Conservation (phyloP, 2,888 invertebrate genomes). For the Tipula lateralis region DNA sequence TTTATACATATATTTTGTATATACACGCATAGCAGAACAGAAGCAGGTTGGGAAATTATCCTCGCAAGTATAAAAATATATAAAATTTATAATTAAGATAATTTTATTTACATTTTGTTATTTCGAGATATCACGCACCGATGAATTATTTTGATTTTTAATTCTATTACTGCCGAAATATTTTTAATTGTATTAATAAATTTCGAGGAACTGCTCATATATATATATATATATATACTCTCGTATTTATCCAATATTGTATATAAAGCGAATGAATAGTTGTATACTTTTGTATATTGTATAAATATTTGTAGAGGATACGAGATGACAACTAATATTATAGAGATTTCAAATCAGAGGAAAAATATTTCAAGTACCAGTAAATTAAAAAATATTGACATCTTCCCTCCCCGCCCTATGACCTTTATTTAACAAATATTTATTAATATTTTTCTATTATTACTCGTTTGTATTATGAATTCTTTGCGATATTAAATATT, state of each 20-base stretch:
- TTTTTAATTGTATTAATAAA: neutral
- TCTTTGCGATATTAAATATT: neutral
- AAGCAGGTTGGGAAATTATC: neutral
- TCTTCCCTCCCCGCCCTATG: neutral
- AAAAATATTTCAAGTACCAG: neutral
- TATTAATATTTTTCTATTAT: neutral
- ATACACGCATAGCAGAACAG: neutral
- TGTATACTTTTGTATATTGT: neutral
- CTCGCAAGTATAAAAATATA: neutral
- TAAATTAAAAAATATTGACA: neutral
- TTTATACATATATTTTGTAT: neutral
- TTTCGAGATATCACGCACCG: conserved; percentile 24
- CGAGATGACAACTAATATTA: neutral
- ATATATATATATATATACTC: neutral
- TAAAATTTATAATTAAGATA: conserved; percentile 14
- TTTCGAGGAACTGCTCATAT: neutral
- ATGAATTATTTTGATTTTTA: conserved; percentile 13
- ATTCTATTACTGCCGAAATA: neutral
- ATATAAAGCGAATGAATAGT: neutral
- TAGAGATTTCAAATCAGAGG: neutral
- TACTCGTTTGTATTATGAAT: neutral
- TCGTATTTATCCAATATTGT: no score
- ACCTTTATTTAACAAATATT: neutral
- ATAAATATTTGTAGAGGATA: neutral
- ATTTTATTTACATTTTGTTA: conserved; percentile 24